Evolutionary conservation across 2,888 invertebrate genomes (phyloP), one percentile per base, ranked within the genome.

Genomic region (Chelonus formosanus): DNA sequence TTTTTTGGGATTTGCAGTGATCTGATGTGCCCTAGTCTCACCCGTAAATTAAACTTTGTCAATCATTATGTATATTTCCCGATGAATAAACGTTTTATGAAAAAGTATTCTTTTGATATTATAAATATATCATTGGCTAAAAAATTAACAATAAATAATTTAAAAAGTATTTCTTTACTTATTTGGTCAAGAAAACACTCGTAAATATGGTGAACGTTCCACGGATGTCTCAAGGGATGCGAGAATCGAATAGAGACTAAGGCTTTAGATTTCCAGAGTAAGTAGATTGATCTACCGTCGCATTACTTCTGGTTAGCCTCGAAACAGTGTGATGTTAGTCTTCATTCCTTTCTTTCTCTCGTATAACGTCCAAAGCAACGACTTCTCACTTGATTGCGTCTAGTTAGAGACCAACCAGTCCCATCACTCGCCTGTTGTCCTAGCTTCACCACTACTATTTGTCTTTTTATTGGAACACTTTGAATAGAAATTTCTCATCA

Each of bases 301-400:
- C 81, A 84, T 83, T 83, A 82, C 80, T 83, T 79, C 80, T 81
- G 82, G 81, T 84, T 84, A 84, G 81, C 81, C 82, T 79, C 80
- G 73, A 73, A 79, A 78, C 77, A 81, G 79, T 78, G 78, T 76
- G 64, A 67, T 81, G 80, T 82, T 83, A 82, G 80, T 83, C 82
- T 83, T 83, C 82, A 82, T 83, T 83, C 79, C 76, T 76, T 74
- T 74, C 71, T 70, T 65, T 70, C 74, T 73, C 76, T 74, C 70
- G 73, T 74, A 20, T 20, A 20, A 20, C 71, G 10, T 57, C n/a
- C 45, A 57, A 58, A 64, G 77, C 77, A 78, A 73, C 71, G 73
- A 75, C 73, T 75, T 72, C 78, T 78, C 80, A 75, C 78, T 79
- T 83, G 80, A 83, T 84, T 82, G 81, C 78, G 82, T 81, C 82